Evolutionary conservation across 37 sponge, comb jelly and placozoan species (phyloP).

Genomic region (Chondrosia reniformis): DNA sequence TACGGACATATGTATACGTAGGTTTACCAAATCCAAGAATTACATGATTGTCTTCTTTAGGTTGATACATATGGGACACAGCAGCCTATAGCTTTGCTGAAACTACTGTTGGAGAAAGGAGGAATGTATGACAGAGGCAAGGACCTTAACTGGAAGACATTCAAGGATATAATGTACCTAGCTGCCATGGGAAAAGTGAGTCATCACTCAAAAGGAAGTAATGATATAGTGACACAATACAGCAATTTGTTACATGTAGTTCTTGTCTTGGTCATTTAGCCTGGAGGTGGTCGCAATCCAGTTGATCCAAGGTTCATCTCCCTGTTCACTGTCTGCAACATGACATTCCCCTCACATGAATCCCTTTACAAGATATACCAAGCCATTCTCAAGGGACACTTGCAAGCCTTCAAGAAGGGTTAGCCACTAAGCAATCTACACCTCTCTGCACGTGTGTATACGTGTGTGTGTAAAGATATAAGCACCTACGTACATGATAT

Average conservation of each 20-base stretch:
- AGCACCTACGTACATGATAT: neutral
- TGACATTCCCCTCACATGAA: conserved; percentile 91
- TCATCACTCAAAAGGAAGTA: neutral
- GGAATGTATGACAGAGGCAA: conserved; percentile 99
- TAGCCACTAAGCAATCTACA: too few relatives aligned
- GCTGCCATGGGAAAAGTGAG: conserved; percentile 98
- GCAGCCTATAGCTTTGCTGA: conserved; percentile 96
- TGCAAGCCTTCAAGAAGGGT: conserved; percentile 82
- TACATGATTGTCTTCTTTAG: neutral
- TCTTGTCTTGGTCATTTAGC: conserved; percentile 22
- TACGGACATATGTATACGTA: neutral
- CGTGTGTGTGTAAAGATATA: neutral
- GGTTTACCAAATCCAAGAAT: neutral
- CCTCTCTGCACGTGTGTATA: conserved; percentile 5
- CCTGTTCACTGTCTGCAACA: conserved; percentile 92
- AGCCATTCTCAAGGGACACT: conserved; percentile 89
- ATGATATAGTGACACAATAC: neutral
- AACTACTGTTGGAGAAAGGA: conserved; percentile 91
- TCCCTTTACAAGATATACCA: conserved; percentile 90
- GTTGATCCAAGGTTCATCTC: conserved; percentile 95
- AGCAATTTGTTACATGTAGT: neutral
- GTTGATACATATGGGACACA: conserved; percentile 98
- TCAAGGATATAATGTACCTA: conserved; percentile 88
- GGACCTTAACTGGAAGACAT: conserved; percentile 94
- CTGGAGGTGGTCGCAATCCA: conserved; percentile 97